Conservation (phyloP, 2,888 invertebrate genomes). For the Dynastes grantii region DNA sequence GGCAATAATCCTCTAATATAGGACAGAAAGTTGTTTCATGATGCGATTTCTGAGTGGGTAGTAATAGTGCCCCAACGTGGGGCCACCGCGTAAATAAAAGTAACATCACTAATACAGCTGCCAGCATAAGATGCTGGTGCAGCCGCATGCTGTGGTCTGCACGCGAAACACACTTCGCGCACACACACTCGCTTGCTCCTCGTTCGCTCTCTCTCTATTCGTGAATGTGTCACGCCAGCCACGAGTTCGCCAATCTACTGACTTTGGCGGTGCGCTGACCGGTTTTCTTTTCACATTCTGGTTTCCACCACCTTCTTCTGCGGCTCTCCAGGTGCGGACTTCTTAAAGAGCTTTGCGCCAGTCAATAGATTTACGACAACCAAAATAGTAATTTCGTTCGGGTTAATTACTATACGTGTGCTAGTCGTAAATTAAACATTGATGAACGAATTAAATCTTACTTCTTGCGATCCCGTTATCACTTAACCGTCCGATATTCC, state of each 20-base stretch:
- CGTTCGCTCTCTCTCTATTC: slow-evolving; percentile 57
- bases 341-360: slow-evolving; percentile 39
- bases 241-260: slow-evolving; percentile 62
- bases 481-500: not conserved
- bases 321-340: slow-evolving; percentile 46
- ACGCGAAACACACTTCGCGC: slow-evolving; percentile 60
- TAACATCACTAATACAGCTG: slow-evolving; percentile 59
- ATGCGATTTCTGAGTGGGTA: slow-evolving; percentile 53
- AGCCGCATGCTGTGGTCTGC: slow-evolving; percentile 61
- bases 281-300: slow-evolving; percentile 49
- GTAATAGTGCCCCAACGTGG: slow-evolving; percentile 45
- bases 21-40: slow-evolving; percentile 57
- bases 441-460: too few relatives aligned
- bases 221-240: slow-evolving; percentile 47
- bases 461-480: not conserved
- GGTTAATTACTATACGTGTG: slow-evolving; percentile 12
- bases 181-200: slow-evolving; percentile 48
- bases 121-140: slow-evolving; percentile 60
- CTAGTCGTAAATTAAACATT: too few relatives aligned
- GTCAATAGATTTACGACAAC: slow-evolving; percentile 15
- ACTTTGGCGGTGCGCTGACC: slow-evolving; percentile 54
- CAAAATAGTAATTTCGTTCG: slow-evolving; percentile 22
- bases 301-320: slow-evolving; percentile 45
- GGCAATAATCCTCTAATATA: slow-evolving; percentile 60
- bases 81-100: slow-evolving; percentile 56